Conservation (phyloP, 1,140 invertebrate species). For the Anoplolepis gracilipes region DNA sequence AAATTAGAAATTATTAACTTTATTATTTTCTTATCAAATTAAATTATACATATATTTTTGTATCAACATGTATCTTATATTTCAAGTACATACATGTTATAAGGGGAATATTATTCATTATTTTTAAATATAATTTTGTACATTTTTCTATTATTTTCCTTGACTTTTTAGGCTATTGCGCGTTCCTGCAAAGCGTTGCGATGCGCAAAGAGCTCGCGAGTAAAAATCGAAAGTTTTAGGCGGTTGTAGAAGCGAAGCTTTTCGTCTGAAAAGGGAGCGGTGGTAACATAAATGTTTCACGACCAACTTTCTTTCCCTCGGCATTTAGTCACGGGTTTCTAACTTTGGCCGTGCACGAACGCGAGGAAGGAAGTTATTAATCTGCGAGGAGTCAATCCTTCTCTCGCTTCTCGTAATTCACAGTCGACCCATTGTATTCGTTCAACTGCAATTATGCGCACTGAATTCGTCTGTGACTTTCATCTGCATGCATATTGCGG, state of each 20-base stretch:
- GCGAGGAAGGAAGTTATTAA: constrained; percentile 73
- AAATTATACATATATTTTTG: background rate
- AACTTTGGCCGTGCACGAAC: constrained; percentile 47
- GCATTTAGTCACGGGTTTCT: constrained; percentile 71
- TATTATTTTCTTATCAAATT: background rate
- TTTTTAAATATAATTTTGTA: constrained; percentile 20
- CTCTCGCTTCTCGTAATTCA: constrained; percentile 54
- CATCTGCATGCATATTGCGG: constrained; percentile 30
- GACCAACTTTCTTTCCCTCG: constrained; percentile 66
- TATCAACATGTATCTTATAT: background rate
- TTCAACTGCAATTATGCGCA: constrained; percentile 66
- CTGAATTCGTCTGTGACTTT: constrained; percentile 61
- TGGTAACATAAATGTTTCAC: constrained; percentile 69
- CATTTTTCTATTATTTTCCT: background rate
- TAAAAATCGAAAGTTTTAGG: constrained; percentile 61
- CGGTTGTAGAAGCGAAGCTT: background rate
- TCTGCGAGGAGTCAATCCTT: constrained; percentile 71
- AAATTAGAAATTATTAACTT: background rate
- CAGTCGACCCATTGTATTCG: constrained; percentile 67
- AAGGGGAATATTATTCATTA: background rate
- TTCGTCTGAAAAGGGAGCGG: background rate
- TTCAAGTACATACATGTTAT: constrained; percentile 3
- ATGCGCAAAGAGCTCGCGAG: constrained; percentile 17
- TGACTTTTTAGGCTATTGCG: background rate
- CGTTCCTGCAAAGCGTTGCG: background rate